These are phyloP conservation scores for Pogonomyrmex barbatus DNA, from an alignment of 1,140 invertebrate species.

Conservation along the genomic window DNA sequence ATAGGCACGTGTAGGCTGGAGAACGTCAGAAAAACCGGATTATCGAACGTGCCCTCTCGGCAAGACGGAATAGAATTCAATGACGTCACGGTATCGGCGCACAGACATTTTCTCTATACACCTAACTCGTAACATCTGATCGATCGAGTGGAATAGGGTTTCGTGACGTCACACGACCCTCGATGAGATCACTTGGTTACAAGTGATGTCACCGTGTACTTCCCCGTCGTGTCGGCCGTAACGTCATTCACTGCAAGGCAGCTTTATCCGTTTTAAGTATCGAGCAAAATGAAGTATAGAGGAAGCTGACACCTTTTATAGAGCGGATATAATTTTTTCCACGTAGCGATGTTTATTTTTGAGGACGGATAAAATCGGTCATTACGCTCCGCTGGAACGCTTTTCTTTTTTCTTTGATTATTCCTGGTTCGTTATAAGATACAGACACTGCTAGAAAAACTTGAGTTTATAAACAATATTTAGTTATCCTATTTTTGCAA, in stretches of 20 bases:
- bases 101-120: neutral
- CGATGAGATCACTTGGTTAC: conserved; percentile 43
- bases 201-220: conserved; percentile 40
- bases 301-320: neutral
- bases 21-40: conserved; percentile 56
- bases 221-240: neutral
- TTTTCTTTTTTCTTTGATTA: conserved; percentile 21
- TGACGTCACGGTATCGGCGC: conserved; percentile 41
- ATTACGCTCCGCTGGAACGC: neutral
- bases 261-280: conserved; percentile 2
- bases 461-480: neutral
- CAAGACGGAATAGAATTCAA: conserved; percentile 20
- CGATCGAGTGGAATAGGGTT: conserved; percentile 55
- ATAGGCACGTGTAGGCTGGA: conserved; percentile 13
- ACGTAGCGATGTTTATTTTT: conserved; percentile 2
- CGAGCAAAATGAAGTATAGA: conserved; percentile 22
- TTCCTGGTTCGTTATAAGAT: neutral
- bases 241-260: conserved; percentile 17
- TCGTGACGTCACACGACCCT: conserved; percentile 39
- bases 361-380: neutral
- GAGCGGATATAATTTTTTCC: conserved; percentile 14
- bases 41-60: conserved; percentile 39
- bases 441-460: neutral
- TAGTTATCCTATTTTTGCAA: neutral
- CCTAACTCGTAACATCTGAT: conserved; percentile 36